phyloP scores from a whole-genome alignment of 2,113 vertebrate species.

The Dipodomys spectabilis region DNA sequence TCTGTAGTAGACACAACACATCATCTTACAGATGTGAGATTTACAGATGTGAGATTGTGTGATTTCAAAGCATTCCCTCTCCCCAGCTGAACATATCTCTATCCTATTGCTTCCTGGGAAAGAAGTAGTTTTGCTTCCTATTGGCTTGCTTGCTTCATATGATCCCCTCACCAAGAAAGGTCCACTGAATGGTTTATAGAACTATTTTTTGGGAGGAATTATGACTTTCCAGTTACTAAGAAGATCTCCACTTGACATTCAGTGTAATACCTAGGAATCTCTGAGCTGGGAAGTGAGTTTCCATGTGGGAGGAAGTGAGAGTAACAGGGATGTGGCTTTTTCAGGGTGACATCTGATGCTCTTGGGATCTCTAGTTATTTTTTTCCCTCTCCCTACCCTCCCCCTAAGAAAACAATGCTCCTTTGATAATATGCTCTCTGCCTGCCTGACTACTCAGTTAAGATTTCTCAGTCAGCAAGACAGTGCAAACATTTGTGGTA shows the following conservation, averaged over 20 bases:
- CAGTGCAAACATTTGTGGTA: slow-evolving; percentile 61
- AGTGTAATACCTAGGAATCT: slow-evolving; percentile 55
- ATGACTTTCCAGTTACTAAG: neutral
- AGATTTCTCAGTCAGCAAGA: slow-evolving; percentile 59
- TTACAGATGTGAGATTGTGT: neutral
- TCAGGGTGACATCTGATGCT: slow-evolving; percentile 51
- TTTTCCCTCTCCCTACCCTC: neutral
- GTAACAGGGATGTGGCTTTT: slow-evolving; percentile 66
- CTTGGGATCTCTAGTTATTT: slow-evolving; percentile 46
- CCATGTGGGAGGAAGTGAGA: slow-evolving; percentile 66
- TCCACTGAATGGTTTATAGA: neutral
- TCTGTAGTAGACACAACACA: neutral
- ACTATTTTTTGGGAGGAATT: neutral
- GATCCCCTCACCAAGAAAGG: neutral
- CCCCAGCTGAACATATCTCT: neutral
- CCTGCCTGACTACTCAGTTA: slow-evolving; percentile 67
- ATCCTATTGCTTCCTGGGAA: neutral
- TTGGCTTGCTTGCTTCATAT: neutral
- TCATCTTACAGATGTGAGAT: neutral
- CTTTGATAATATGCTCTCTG: slow-evolving; percentile 75
- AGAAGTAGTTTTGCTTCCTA: neutral
- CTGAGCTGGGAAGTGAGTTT: slow-evolving; percentile 47
- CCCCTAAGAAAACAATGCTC: slow-evolving; percentile 70
- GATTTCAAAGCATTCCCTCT: neutral
- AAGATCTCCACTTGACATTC: slow-evolving; percentile 6